Percentiles rank a stretch among this genome's conserved stretches.
Evolutionary conservation across 2,113 vertebrate genomes (phyloP).

Genomic region (Gallinago paraguaiae): DNA sequence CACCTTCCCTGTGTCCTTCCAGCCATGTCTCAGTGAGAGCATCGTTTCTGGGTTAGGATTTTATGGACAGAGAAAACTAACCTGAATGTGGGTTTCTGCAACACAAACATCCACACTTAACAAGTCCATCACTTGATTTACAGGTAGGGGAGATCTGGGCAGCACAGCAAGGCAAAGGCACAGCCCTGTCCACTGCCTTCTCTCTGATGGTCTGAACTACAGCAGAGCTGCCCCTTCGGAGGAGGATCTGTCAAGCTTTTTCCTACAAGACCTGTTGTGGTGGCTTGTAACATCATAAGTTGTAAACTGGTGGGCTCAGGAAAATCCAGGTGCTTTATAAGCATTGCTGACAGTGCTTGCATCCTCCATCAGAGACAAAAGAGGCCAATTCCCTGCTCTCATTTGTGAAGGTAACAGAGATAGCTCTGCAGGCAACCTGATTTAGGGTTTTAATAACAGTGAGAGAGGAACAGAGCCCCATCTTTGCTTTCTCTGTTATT

Average conservation of each 20-base stretch:
- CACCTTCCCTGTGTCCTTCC: not conserved
- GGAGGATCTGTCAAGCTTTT: not conserved
- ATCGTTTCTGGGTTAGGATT: not conserved
- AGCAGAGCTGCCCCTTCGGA: not conserved
- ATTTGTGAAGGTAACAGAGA: not conserved
- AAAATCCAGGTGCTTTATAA: not conserved
- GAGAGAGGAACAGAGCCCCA: rapidly evolving
- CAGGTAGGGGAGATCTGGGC: not conserved
- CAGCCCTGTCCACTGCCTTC: not conserved
- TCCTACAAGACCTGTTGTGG: not conserved
- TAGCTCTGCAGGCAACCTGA: not conserved
- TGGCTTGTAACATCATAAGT: not conserved
- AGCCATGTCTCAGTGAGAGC: not conserved
- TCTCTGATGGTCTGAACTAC: not conserved
- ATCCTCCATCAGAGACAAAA: not conserved
- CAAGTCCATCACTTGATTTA: not conserved
- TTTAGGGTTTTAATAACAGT: conserved; percentile 32
- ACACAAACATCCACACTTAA: not conserved
- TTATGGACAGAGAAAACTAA: not conserved
- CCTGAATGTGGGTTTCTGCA: not conserved
- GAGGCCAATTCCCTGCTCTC: not conserved
- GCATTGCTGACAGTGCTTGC: not conserved
- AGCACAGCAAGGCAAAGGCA: not conserved
- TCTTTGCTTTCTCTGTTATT: not conserved
- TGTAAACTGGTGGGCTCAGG: not conserved